Evolutionary conservation across 2,797 vertebrate species (phyloP).

Genomic region (Typhlichthys subterraneus): DNA sequence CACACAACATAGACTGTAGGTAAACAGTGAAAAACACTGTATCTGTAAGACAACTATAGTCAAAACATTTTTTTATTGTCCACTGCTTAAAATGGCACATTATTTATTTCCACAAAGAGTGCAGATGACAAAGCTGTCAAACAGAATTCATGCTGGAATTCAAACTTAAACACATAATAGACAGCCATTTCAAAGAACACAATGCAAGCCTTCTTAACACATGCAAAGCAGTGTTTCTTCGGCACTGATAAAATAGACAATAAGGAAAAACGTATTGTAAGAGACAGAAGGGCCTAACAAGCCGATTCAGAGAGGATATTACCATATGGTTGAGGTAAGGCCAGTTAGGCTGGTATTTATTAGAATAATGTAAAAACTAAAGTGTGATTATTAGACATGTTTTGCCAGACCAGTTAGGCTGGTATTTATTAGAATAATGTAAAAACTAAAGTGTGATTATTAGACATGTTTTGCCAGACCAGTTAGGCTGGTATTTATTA

Average conservation of each 20-base stretch:
- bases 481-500: too few species aligned
- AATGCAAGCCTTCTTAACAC: not conserved
- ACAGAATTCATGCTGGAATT: not conserved
- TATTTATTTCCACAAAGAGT: not conserved
- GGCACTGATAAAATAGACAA: not conserved
- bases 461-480: too few species aligned
- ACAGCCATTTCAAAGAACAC: slow-evolving; percentile 24
- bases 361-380: too few species aligned
- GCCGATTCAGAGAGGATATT: slow-evolving; percentile 12
- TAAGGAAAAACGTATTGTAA: not conserved
- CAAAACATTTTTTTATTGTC: too few species aligned
- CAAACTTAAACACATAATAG: slow-evolving; percentile 17
- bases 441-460: slow-evolving; percentile 22
- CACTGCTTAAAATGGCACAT: too few species aligned
- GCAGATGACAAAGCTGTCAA: not conserved
- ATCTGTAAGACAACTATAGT: too few species aligned
- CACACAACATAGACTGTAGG: too few species aligned
- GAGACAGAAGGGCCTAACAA: slow-evolving; percentile 28
- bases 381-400: too few species aligned
- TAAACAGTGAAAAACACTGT: too few species aligned
- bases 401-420: too few species aligned
- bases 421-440: too few species aligned
- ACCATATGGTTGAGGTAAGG: not conserved
- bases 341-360: not conserved
- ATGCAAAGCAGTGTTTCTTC: slow-evolving; percentile 5